Conservation (phyloP, 2,797 vertebrate genomes). For the Lepus oiostolus region DNA sequence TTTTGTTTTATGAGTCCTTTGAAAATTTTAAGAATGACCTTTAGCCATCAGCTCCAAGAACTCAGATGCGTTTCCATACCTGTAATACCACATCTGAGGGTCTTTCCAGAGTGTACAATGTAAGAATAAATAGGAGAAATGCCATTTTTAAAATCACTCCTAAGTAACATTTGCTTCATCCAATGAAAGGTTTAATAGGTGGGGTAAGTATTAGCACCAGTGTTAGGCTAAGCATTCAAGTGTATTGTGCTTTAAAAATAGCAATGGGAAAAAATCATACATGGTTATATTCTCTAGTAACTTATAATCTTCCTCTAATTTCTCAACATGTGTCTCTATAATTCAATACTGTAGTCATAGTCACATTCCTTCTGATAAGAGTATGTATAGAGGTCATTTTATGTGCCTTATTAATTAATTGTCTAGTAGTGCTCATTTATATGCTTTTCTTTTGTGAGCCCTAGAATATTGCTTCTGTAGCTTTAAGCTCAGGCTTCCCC, state of each 20-base stretch:
- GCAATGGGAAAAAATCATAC: background rate
- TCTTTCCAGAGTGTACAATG: constrained; percentile 29
- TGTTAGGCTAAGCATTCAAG: background rate
- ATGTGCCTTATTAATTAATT: constrained; percentile 28
- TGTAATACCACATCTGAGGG: constrained; percentile 57
- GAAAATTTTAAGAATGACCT: constrained; percentile 64
- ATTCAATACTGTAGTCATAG: constrained; percentile 45
- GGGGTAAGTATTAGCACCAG: background rate
- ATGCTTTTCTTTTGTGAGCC: constrained; percentile 64
- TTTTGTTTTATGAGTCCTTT: constrained; percentile 60
- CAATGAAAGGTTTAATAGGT: background rate
- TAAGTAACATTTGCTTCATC: background rate
- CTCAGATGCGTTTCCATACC: background rate
- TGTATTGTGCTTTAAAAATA: background rate
- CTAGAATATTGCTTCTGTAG: constrained; percentile 37
- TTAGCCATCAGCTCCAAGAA: constrained; percentile 52
- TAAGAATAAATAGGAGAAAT: constrained; percentile 6
- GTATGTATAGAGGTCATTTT: constrained; percentile 72
- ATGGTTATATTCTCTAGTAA: constrained; percentile 19
- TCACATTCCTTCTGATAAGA: constrained; percentile 52
- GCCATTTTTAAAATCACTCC: background rate
- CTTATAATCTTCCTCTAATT: background rate
- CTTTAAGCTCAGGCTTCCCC: constrained; percentile 44
- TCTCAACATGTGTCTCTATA: constrained; percentile 1
- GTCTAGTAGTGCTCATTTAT: constrained; percentile 64